A percentile compares a stretch with the other conserved stretches of the same genome.
Evolutionary conservation across 1,140 invertebrate genomes (phyloP).

Genomic region (Dufourea novaeangliae): DNA sequence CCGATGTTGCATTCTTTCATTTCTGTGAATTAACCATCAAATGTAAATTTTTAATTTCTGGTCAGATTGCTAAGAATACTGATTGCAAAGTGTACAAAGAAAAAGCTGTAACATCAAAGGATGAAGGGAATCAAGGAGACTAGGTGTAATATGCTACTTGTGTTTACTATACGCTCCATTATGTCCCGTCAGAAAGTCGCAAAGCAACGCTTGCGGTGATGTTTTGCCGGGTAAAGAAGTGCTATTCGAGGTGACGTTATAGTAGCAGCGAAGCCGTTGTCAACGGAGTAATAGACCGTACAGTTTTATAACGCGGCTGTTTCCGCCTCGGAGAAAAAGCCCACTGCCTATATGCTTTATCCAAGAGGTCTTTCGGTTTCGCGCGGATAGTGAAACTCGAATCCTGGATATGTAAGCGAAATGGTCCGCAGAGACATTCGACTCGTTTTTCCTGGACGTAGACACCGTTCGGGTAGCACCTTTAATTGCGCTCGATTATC

Average conservation of each 20-base stretch:
- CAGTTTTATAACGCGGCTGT: background rate
- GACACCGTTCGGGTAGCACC: background rate
- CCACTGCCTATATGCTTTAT: background rate
- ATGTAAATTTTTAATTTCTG: background rate
- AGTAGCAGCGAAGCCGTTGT: background rate
- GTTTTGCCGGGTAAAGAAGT: too few relatives aligned
- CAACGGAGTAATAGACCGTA: constrained; percentile 3
- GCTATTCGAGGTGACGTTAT: background rate
- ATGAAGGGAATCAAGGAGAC: background rate
- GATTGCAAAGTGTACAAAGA: background rate
- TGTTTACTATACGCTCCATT: background rate
- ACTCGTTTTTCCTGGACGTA: background rate
- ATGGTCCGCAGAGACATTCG: background rate
- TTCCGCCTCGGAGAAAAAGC: background rate
- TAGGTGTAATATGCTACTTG: too few relatives aligned
- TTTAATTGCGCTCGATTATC: constrained; percentile 47
- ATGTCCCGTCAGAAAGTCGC: background rate
- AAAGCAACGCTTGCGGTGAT: background rate
- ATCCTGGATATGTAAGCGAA: constrained; percentile 1
- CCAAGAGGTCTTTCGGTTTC: background rate
- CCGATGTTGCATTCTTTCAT: background rate
- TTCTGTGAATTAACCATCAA: background rate
- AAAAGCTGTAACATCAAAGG: too few relatives aligned
- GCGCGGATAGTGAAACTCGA: background rate
- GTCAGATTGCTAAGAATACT: background rate